Evolutionary conservation across 2,797 vertebrate genomes (phyloP).

Genomic region (Centropyge bicolor): DNA sequence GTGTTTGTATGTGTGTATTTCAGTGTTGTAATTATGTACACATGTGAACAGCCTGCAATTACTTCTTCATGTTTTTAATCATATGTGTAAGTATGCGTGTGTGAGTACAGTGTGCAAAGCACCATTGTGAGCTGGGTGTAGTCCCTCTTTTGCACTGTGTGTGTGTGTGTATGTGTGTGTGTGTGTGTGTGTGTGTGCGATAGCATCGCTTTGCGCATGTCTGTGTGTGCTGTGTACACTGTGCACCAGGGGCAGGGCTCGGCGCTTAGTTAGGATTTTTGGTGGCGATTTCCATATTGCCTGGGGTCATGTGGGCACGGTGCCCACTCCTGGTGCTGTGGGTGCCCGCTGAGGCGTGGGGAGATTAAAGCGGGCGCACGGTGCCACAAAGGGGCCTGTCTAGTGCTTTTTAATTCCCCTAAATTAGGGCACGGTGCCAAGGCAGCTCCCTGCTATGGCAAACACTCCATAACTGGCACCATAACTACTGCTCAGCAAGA

Average conservation of each 20-base stretch:
- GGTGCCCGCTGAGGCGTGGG: conserved; percentile 83
- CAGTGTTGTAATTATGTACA: conserved; percentile 43
- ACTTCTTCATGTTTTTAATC: conserved; percentile 61
- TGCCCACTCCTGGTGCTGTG: conserved; percentile 85
- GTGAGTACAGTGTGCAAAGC: conserved; percentile 32
- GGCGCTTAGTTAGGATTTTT: conserved; percentile 77
- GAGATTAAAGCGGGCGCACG: conserved; percentile 86
- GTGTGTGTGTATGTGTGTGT: conserved; percentile 29
- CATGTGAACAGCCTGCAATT: conserved; percentile 43
- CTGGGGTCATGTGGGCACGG: conserved; percentile 84
- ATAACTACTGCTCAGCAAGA: conserved; percentile 78
- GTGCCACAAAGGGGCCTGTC: conserved; percentile 87
- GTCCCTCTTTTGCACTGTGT: conserved; percentile 35
- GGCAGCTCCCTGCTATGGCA: conserved; percentile 80
- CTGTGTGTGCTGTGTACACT: conserved; percentile 62
- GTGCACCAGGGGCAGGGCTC: conserved; percentile 73
- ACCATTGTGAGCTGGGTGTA: conserved; percentile 55
- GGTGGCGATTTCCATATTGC: conserved; percentile 88
- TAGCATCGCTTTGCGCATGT: conserved; percentile 60
- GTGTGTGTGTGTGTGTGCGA: conserved; percentile 37
- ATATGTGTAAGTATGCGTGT: conserved; percentile 44
- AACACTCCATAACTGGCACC: conserved; percentile 84
- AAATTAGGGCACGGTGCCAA: conserved; percentile 87
- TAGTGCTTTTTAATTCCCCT: conserved; percentile 89
- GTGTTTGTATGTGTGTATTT: conserved; percentile 46